Conservation (phyloP, 2,888 invertebrate species). For the Patella pellucida region DNA sequence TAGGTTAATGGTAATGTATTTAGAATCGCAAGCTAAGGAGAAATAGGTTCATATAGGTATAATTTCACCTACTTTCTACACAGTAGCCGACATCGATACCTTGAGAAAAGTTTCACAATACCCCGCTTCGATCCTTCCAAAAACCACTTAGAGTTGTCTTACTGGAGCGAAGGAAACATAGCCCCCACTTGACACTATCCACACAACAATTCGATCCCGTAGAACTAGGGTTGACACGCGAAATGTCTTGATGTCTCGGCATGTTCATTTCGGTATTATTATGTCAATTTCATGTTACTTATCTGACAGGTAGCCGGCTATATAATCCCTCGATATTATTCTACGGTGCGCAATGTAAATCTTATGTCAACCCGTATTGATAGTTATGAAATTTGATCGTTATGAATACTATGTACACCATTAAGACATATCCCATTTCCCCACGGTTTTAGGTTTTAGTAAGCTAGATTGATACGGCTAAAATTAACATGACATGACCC, state of each 20-base stretch:
- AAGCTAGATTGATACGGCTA: conserved; percentile 10
- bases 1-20: no score
- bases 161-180: neutral
- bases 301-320: conserved; percentile 10
- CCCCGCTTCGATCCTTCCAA: no score
- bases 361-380: conserved; percentile 1
- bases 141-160: no score
- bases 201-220: neutral
- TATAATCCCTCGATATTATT: conserved; percentile 7
- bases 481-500: conserved; percentile 11
- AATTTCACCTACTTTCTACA: no score
- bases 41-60: no score
- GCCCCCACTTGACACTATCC: neutral
- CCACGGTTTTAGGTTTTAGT: no score
- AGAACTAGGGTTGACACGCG: neutral
- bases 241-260: conserved; percentile 8
- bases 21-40: no score
- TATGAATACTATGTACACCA: conserved; percentile 11
- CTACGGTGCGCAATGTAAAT: conserved; percentile 5
- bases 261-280: conserved; percentile 9
- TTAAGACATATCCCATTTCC: conserved; percentile 5
- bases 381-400: conserved; percentile 10
- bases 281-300: conserved; percentile 3
- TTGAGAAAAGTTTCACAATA: no score
- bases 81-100: no score